Evolutionary conservation across 2,888 invertebrate species (phyloP), one percentile per base, ranked within the genome.

Genomic region (Erpobdella octoculata): DNA sequence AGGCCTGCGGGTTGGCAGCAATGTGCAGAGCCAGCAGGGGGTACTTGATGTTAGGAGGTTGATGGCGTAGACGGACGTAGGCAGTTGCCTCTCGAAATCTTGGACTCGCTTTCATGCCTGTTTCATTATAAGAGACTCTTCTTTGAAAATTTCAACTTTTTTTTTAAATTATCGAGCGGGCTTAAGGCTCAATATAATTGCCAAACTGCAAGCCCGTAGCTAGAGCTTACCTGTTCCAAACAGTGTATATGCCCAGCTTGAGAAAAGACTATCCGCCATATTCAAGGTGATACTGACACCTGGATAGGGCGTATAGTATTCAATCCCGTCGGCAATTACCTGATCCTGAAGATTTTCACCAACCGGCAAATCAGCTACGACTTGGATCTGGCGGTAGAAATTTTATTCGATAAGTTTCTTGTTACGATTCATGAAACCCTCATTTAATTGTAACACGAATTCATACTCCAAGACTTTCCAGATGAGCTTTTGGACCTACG

Each of bases 321-420:
- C 77, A n/a, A 79, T 76, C 1, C 78, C 78, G 41, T 77, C 76
- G 9, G 78, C 77, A 37, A 77, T 71, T 37, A 80, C 73, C 58
- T 80, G 80, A 65, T 81, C 81, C 70, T 81, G 80, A 1, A 81
- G 76, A 71, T 80, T 80, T n/a, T 79, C 77, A 9, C 81, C 82
- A 8, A 82, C 82, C 5, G 81, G 81, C 12, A 82, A 74, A 71
- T 81, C 78, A 5, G 77, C 77, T 6, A 79, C 75, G 3, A 80
- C 76, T n/a, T 79, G 79, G 65, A 82, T 79, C 81, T 81, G 31
- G 5, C n/a, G 25, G 21, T 62, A 6, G 4, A 18, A 62, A n/a
- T 28, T 21, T 28, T 21, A 4, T 6, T 62, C 1, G 53, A 9
- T 4, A 28, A 53, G 28, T n/a, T 53, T 12, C n/a, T n/a, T n/a